Base-by-base conservation (phyloP, 2,113 vertebrate genomes). In the Abramis brama region DNA sequence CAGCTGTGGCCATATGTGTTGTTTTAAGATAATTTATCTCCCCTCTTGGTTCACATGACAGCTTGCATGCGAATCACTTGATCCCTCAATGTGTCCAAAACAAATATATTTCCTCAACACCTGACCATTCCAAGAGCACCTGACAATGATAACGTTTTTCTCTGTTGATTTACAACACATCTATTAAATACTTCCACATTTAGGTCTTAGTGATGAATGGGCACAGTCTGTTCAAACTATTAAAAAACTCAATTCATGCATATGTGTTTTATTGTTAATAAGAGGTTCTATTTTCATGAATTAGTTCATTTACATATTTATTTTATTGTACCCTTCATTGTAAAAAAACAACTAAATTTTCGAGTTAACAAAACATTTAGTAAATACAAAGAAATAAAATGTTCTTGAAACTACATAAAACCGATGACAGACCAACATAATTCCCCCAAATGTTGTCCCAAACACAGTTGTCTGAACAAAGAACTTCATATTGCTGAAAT, bases 1-100 rank as follows among this genome's bases (percentile, higher is more conserved):
- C 76, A 59, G 76, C 76, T 80, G 76, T 79, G 50, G 7, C 36
- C 36, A 80, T 80, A 27, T 70, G 76, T 21, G 55, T 47, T 79
- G 9, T 47, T 78, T 25, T 73, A 78, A 80, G 36, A 80, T 36
- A 36, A 78, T 25, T 7, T 59, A 59, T 78, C 19, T 78, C 62
- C 45, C n/a, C 45, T 15, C 36, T 0, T 55, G 33, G 33, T 55
- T 19, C 33, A 8, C 17, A 64, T 80, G 78, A 64, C 6, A 27
- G 59, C 33, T 64, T 39, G 45, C 52, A 77, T 77, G 17, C 9
- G 2, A 17, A 77, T 50, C 47, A 77, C 75, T 23, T 77, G 75
- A 77, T 77, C 75, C 50, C 75, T 77, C 17, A 10, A 55, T 55
- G 76, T 59, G 76, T 79, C 10, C 30, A 80, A 59, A 60, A 27